Conservation (phyloP, 2,113 vertebrate genomes). For the Spea bombifrons region DNA sequence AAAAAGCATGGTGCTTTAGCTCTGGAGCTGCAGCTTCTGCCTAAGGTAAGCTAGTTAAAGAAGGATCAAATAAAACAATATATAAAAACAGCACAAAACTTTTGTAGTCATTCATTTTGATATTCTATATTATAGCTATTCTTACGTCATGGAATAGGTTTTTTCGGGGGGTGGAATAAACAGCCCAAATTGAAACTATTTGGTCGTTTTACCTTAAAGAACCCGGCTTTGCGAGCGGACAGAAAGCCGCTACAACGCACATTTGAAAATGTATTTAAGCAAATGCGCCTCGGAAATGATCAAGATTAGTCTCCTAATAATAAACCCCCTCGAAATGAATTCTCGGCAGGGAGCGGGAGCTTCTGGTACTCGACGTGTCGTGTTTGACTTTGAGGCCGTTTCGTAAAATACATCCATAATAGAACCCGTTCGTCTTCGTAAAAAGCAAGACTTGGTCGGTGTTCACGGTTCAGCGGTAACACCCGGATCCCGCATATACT, state of each 20-base stretch:
- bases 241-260: background rate
- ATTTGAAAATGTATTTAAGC: background rate
- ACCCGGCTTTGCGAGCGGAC: background rate
- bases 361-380: background rate
- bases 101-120: too few species aligned
- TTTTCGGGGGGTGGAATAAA: background rate
- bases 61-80: too few species aligned
- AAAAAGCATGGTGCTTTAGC: too few species aligned
- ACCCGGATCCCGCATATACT: background rate
- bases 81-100: too few species aligned
- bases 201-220: background rate
- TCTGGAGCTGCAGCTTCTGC: too few species aligned
- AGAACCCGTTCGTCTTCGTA: constrained; percentile 8
- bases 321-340: background rate
- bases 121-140: too few species aligned
- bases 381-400: constrained; percentile 30
- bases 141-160: background rate
- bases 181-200: background rate
- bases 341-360: background rate
- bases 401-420: constrained; percentile 13
- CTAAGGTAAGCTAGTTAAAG: too few species aligned
- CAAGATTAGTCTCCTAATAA: background rate
- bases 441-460: constrained; percentile 8
- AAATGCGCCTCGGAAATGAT: constrained; percentile 5
- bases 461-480: background rate